Evolutionary conservation across 2,888 invertebrate species (phyloP), one percentile per base, ranked within the genome.

Genomic region (Ormia ochracea): DNA sequence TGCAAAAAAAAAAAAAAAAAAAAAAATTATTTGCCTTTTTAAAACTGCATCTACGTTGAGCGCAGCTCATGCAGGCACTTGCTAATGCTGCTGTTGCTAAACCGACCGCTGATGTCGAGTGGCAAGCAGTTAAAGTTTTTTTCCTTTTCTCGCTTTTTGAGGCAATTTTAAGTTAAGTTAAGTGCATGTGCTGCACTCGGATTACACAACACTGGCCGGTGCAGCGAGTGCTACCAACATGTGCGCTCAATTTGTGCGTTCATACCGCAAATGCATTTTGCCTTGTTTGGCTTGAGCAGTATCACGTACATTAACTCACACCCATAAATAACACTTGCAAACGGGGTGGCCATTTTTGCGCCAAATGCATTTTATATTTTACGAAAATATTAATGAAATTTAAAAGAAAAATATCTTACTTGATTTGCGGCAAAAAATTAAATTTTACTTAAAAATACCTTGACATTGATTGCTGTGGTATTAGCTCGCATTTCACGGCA

Each of bases 171-270:
- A 36, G 26, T 31, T 54, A 50, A 36, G 17, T 10, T 14, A 14
- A 28, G 26, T 52, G 26, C 17, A 26, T 61, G 28, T n/a, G n/a
- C n/a, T n/a, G n/a, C n/a, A n/a, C 28, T 33, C 10, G 10, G 14
- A 26, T 36, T 9, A 26, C 28, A 26, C 19, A 36, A 17, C 48
- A 12, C 33, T 23, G 23, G 43, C n/a, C 43, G 52, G 54, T 56
- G 48, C 54, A 33, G 19, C 38, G 58, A 38, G 68, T 77, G 82
- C 79, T 78, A 65, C 81, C 58, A 77, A 74, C 77, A 81, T 80
- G 78, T 80, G 74, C 65, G 78, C 76, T 66, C 81, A 82, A 83
- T 81, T 83, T 83, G 83, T 82, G 82, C 79, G 76, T 78, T 75
- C 73, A 73, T 75, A 56, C 63, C 68, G 58, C 59, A 77, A 74